A percentile compares a stretch with the other conserved stretches of the same genome.
Evolutionary conservation across 2,888 invertebrate genomes (phyloP).

Genomic region (Anthophora plumipes): DNA sequence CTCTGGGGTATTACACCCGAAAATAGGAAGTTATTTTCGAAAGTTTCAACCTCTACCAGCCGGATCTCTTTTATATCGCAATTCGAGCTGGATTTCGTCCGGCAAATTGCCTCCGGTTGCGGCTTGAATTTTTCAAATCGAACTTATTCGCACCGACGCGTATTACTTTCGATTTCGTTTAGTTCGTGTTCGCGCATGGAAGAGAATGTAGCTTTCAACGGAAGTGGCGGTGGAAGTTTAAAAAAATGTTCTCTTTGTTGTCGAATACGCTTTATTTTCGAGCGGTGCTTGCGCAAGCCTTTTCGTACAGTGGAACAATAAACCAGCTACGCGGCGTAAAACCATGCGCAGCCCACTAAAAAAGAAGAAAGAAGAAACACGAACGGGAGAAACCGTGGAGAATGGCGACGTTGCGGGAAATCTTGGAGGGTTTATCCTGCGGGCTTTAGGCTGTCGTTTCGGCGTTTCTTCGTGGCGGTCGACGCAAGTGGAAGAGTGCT

Average conservation of each 20-base stretch:
- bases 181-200: background rate
- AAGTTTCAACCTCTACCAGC: background rate
- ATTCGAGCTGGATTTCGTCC: no score
- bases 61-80: background rate
- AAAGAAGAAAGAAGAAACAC: conserved; percentile 25
- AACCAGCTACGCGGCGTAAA: conserved; percentile 48
- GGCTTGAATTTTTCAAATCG: conserved; percentile 5
- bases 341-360: conserved; percentile 51
- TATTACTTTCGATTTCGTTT: background rate
- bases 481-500: conserved; percentile 64
- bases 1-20: conserved; percentile 1
- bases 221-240: background rate
- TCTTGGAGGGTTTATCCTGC: conserved; percentile 68
- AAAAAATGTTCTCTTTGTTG: conserved; percentile 33
- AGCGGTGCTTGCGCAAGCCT: conserved; percentile 41
- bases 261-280: conserved; percentile 29
- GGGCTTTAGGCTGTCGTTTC: conserved; percentile 62
- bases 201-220: background rate
- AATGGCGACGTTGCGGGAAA: conserved; percentile 55
- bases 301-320: conserved; percentile 44
- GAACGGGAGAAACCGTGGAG: conserved; percentile 32
- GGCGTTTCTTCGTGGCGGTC: conserved; percentile 49
- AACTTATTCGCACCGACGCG: background rate
- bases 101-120: background rate
- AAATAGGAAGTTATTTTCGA: conserved; percentile 8